Base-by-base conservation (phyloP, 2,113 vertebrate genomes). In the Edolisoma coerulescens region DNA sequence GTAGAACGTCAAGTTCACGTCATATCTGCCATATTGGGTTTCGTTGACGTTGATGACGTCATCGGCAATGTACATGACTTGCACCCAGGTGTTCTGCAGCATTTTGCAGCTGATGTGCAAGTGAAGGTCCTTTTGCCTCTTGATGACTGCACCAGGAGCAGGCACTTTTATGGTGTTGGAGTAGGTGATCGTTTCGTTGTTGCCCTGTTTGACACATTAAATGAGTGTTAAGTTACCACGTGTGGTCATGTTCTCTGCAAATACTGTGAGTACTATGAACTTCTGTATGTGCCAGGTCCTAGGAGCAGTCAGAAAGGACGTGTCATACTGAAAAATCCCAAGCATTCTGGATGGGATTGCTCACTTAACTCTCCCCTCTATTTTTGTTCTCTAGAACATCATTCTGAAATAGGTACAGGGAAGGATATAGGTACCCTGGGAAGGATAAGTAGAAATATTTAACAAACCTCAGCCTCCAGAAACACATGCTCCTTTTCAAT, bases 31-130 rank as follows among this genome's bases (percentile, higher is more conserved):
- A 0, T 97, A 98, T 50, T 98, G 97, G 17, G 81, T 93, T 52
- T 98, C 45, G 1, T n/a, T 54, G 50, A 96, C 4, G 3, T 95
- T 13, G 0, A 13, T 6, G n/a, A 42, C 4, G 13, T 92, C 77
- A 3, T 94, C 49, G 3, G 91, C 73, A 13, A 92, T 18, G 79
- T 98, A 98, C 92, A 92, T 64, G 3, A 17, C 91, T 67, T 98
- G 56, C 13, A 96, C 64, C 97, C 97, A 98, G 53, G 92, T 95
- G 37, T 98, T 24, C 82, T 79, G 90, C 13, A 98, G 94, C 98
- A 98, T 98, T 81, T 86, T 97, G 92, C 98, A 98, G 92, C 41
- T 94, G 80, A 98, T 8, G 1, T 97, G 93, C 10, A 98, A 69
- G 10, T 39, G 54, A 33, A 98, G 91, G 56, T 98, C 87, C 33